These are phyloP conservation scores for Nasonia longicornis DNA, from an alignment of 1,140 invertebrate species.

Conservation along the genomic window DNA sequence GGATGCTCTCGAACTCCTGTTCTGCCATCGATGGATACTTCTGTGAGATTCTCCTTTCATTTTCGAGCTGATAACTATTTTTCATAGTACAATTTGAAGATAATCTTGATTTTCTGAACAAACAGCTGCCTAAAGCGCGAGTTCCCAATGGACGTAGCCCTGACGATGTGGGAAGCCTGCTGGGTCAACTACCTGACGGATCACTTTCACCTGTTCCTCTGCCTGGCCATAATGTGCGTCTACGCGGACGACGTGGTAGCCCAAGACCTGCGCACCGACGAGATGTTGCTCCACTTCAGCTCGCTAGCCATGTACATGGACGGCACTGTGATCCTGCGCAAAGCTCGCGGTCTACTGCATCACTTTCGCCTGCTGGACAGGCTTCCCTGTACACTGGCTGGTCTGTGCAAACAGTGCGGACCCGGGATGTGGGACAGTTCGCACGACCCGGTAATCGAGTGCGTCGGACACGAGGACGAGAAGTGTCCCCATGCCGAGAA, in stretches of 20 bases:
- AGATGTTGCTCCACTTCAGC: conserved; percentile 94
- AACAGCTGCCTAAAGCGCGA: conserved; percentile 87
- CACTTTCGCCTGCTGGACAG: conserved; percentile 87
- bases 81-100: neutral
- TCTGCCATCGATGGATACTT: conserved; percentile 94
- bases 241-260: conserved; percentile 93
- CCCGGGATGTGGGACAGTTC: conserved; percentile 94
- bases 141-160: conserved; percentile 86
- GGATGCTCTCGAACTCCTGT: conserved; percentile 90
- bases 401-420: conserved; percentile 87
- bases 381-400: conserved; percentile 89
- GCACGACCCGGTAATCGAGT: conserved; percentile 82
- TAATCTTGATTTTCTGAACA: neutral
- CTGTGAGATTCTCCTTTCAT: conserved; percentile 73
- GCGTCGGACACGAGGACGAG: conserved; percentile 68
- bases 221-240: conserved; percentile 89
- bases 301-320: conserved; percentile 97
- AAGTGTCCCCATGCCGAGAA: conserved; percentile 65
- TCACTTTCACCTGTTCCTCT: conserved; percentile 93
- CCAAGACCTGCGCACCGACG: conserved; percentile 89
- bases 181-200: conserved; percentile 95
- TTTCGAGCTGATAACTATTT: neutral
- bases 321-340: conserved; percentile 87
- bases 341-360: conserved; percentile 90
- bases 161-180: conserved; percentile 94